Evolutionary conservation across 2,888 invertebrate species (phyloP).

Genomic region (Chironomus tentans): DNA sequence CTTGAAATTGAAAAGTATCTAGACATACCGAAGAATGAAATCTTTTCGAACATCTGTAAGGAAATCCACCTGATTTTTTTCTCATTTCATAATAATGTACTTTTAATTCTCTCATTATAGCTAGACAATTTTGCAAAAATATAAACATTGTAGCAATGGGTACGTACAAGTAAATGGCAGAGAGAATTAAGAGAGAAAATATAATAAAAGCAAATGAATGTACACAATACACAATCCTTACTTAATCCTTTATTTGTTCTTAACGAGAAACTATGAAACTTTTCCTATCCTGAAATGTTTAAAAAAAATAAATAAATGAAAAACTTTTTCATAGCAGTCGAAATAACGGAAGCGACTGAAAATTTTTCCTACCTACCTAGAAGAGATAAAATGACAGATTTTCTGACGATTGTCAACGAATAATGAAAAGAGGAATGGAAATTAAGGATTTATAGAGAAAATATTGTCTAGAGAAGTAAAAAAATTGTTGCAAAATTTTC

Average conservation of each 20-base stretch:
- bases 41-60: background rate
- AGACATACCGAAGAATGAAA: too few species aligned
- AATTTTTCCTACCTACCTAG: background rate
- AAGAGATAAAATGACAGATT: too few species aligned
- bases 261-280: background rate
- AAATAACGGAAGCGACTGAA: background rate
- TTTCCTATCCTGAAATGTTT: background rate
- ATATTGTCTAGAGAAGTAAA: too few species aligned
- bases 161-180: background rate
- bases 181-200: background rate
- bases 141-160: background rate
- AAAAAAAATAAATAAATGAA: background rate
- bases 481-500: too few species aligned
- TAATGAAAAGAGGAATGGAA: too few species aligned
- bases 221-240: background rate
- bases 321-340: background rate
- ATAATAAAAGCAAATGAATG: background rate
- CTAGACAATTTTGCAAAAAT: background rate
- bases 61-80: background rate
- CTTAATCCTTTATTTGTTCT: conserved; percentile 25
- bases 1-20: too few species aligned
- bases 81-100: background rate
- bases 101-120: conserved; percentile 16
- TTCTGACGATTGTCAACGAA: too few species aligned
- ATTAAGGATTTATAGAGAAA: too few species aligned